A percentile compares a stretch with the other conserved stretches of the same genome.
Conservation (phyloP, 2,888 invertebrate genomes). For the Rhamnusium bicolor region DNA sequence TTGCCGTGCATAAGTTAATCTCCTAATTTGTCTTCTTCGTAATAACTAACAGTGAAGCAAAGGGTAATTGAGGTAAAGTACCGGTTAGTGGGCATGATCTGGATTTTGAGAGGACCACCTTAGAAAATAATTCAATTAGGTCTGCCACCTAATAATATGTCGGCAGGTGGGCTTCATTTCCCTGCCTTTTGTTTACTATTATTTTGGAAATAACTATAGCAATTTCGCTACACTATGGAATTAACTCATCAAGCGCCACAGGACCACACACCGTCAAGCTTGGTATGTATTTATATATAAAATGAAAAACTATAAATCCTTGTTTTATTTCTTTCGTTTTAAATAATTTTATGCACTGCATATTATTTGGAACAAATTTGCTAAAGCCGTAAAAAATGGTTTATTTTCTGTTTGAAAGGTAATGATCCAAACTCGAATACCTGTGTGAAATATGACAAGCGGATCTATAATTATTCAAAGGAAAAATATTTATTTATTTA, state of each 20-base stretch:
- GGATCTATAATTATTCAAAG: no score
- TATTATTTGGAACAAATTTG: no score
- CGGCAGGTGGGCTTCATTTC: conserved; percentile 56
- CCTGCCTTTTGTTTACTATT: conserved; percentile 56
- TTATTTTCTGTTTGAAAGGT: no score
- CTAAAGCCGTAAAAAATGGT: background rate
- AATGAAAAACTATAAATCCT: background rate
- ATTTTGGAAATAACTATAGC: conserved; percentile 58
- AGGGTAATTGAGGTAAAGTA: conserved; percentile 42
- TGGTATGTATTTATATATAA: conserved; percentile 21
- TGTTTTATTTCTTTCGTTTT: no score
- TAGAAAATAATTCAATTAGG: conserved; percentile 59
- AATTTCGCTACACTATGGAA: conserved; percentile 57
- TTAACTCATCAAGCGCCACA: conserved; percentile 58
- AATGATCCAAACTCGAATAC: no score
- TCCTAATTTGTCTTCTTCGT: conserved; percentile 31
- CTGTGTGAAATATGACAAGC: no score
- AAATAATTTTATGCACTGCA: no score
- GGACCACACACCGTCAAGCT: conserved; percentile 51
- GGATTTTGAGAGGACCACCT: conserved; percentile 48
- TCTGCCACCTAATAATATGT: conserved; percentile 50
- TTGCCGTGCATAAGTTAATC: conserved; percentile 31
- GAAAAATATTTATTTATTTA: no score
- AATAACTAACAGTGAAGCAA: conserved; percentile 30
- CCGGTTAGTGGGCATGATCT: conserved; percentile 36